phyloP scores from a whole-genome alignment of 2,113 vertebrate species.

The Laterallus jamaicensis region DNA sequence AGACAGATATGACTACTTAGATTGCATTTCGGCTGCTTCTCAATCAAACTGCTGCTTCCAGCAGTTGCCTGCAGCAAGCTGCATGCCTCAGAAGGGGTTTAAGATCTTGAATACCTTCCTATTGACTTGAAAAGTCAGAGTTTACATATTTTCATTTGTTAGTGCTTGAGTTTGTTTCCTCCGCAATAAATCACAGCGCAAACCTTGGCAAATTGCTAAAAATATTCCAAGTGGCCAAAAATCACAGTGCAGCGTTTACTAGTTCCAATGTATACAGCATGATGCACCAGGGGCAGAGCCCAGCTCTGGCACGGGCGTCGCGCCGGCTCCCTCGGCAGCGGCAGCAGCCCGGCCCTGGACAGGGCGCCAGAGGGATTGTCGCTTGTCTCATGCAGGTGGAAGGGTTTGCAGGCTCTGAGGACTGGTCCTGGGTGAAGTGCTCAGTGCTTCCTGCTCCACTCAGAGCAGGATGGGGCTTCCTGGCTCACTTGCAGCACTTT shows the following conservation, averaged over 20 bases:
- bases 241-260: constrained; percentile 11
- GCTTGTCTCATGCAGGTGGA: background rate
- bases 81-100: background rate
- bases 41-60: background rate
- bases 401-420: background rate
- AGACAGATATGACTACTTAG: background rate
- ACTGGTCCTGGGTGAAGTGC: background rate
- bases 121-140: constrained; percentile 50
- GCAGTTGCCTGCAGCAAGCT: background rate
- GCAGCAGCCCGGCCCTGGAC: too few species aligned
- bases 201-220: constrained; percentile 65
- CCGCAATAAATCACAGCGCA: constrained; percentile 61
- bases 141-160: constrained; percentile 70
- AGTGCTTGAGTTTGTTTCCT: constrained; percentile 72
- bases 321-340: too few species aligned
- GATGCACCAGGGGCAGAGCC: background rate
- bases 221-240: constrained; percentile 65
- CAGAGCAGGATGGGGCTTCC: background rate
- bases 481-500: background rate
- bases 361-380: background rate
- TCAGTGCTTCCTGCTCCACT: rapidly evolving
- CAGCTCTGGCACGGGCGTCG: background rate
- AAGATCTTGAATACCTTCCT: constrained; percentile 48
- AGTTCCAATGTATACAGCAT: constrained; percentile 31
- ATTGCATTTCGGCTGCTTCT: background rate